Evolutionary conservation across 2,797 vertebrate genomes (phyloP).

Genomic region (Carapus acus): DNA sequence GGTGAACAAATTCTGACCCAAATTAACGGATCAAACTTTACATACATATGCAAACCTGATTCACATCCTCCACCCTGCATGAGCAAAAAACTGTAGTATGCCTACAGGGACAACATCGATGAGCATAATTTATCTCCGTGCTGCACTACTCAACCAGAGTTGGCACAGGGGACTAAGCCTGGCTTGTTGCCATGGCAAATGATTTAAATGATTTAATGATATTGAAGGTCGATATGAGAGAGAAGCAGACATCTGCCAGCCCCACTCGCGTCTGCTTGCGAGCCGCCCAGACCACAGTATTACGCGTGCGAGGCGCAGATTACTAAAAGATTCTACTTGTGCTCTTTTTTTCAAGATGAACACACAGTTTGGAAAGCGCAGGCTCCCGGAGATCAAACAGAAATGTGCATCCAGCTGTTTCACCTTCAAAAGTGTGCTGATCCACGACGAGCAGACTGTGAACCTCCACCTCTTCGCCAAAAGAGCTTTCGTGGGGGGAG

Average conservation of each 20-base stretch:
- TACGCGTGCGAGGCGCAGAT: constrained; percentile 4
- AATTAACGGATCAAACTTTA: too few relatives aligned
- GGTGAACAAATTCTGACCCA: too few relatives aligned
- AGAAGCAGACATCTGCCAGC: too few relatives aligned
- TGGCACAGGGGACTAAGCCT: background rate
- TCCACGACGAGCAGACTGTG: constrained; percentile 98
- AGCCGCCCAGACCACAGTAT: background rate
- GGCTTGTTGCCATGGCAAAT: background rate
- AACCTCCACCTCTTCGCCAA: constrained; percentile 96
- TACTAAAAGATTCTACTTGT: constrained; percentile 1
- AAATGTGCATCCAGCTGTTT: constrained; percentile 33
- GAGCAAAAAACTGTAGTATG: background rate
- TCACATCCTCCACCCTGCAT: background rate
- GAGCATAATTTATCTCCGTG: background rate
- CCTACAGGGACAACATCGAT: background rate
- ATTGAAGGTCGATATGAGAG: too few relatives aligned
- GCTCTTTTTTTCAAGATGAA: constrained; percentile 1
- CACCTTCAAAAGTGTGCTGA: constrained; percentile 99
- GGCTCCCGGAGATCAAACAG: constrained; percentile 31
- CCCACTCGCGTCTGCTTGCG: too few relatives aligned
- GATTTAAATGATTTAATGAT: too few relatives aligned
- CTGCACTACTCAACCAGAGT: background rate
- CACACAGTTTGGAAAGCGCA: constrained; percentile 15
- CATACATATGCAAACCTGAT: too few relatives aligned
- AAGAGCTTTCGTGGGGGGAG: constrained; percentile 93